These are phyloP conservation scores for Nasonia vitripennis DNA, from an alignment of 1,140 invertebrate genomes.

Conservation along the genomic window DNA sequence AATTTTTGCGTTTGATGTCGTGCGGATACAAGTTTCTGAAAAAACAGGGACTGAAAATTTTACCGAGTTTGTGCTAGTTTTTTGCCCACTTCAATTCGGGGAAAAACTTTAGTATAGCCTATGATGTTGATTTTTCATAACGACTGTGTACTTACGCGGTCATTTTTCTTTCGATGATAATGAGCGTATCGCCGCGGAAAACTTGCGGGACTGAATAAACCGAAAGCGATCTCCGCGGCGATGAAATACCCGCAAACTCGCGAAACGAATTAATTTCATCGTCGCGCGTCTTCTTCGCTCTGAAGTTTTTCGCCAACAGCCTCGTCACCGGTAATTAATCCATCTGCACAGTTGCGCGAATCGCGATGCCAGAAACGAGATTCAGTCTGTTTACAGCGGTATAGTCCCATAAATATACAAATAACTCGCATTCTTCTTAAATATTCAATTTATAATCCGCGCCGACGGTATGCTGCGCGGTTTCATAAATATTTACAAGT, in stretches of 20 bases:
- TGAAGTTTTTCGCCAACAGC: conserved; percentile 11
- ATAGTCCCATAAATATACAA: conserved; percentile 41
- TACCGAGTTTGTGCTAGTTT: background rate
- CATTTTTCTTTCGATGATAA: background rate
- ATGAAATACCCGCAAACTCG: conserved; percentile 28
- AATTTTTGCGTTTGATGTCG: too few relatives aligned
- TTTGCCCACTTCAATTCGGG: background rate
- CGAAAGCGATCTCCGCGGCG: background rate
- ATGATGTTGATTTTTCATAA: too few relatives aligned
- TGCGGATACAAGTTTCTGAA: too few relatives aligned
- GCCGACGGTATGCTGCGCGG: background rate
- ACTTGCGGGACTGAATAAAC: background rate
- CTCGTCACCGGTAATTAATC: conserved; percentile 37
- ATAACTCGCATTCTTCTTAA: conserved; percentile 45
- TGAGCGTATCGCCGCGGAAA: background rate
- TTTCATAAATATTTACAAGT: conserved; percentile 51
- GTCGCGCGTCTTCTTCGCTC: background rate
- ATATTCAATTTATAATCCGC: conserved; percentile 52
- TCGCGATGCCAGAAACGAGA: background rate
- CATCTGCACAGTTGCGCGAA: background rate
- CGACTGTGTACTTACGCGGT: too few relatives aligned
- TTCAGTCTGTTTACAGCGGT: conserved; percentile 3
- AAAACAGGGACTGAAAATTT: background rate
- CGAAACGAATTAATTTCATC: conserved; percentile 39
- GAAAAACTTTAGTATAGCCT: too few relatives aligned